Evolutionary conservation across 2,797 vertebrate genomes (phyloP).

Genomic region (Adelosebastes latens): DNA sequence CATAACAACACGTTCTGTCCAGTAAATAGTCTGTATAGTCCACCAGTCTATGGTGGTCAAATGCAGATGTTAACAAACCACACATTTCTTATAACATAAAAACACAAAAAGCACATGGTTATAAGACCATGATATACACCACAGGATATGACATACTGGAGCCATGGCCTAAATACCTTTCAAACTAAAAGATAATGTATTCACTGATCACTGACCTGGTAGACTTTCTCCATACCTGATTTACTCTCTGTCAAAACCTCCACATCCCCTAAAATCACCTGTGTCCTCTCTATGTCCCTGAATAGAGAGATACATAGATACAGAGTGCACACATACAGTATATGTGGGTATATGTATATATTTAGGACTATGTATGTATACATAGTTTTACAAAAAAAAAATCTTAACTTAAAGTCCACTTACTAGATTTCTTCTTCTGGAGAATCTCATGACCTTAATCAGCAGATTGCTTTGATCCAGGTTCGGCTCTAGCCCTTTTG

Average conservation of each 20-base stretch:
- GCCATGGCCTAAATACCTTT: neutral
- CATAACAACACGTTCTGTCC: neutral
- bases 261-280: neutral
- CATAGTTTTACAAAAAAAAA: neutral
- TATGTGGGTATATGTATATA: neutral
- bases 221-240: neutral
- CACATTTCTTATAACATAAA: neutral
- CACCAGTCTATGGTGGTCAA: neutral
- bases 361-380: neutral
- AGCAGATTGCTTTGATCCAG: neutral
- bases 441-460: neutral
- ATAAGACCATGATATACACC: neutral
- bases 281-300: neutral
- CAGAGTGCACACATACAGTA: neutral
- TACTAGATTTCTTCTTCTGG: neutral
- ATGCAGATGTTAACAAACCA: neutral
- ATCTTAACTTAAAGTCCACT: neutral
- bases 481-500: no score
- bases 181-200: neutral
- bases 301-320: neutral
- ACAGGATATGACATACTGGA: neutral
- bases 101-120: neutral
- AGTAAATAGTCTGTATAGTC: neutral
- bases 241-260: neutral
- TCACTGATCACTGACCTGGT: neutral